Percentiles rank a stretch among this genome's conserved stretches.
phyloP scores from a whole-genome alignment of 2,797 vertebrate genomes.

The Cryptoprocta ferox region DNA sequence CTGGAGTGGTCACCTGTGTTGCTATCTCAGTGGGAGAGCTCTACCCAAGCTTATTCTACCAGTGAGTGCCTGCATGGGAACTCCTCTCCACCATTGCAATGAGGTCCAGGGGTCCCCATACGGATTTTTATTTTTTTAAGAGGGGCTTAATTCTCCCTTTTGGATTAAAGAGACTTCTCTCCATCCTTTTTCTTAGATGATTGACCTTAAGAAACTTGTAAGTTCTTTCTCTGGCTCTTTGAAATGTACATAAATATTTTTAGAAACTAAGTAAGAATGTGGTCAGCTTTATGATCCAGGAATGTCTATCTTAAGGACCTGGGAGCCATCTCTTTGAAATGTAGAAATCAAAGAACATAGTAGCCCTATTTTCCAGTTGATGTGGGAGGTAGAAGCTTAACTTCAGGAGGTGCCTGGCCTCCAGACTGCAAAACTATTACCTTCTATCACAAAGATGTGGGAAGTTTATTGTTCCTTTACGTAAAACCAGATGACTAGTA shows the following conservation, averaged over 20 bases:
- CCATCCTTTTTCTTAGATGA: not conserved
- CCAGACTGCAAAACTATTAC: not conserved
- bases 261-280: not conserved
- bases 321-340: not conserved
- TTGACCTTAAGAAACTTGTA: not conserved
- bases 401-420: not conserved
- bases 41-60: too few relatives aligned
- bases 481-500: constrained; percentile 25
- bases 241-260: not conserved
- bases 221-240: not conserved
- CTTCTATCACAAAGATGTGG: constrained; percentile 4
- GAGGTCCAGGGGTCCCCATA: too few relatives aligned
- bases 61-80: not conserved
- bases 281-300: not conserved
- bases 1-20: not conserved
- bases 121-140: not conserved
- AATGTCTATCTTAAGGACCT: not conserved
- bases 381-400: not conserved
- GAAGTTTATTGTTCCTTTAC: constrained; percentile 3
- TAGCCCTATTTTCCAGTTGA: not conserved
- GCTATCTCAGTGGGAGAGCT: not conserved
- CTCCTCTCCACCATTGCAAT: rapidly evolving
- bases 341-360: not conserved
- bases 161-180: not conserved
- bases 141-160: not conserved